Conservation (phyloP, 2,888 invertebrate species). For the Amphipyra berbera region DNA sequence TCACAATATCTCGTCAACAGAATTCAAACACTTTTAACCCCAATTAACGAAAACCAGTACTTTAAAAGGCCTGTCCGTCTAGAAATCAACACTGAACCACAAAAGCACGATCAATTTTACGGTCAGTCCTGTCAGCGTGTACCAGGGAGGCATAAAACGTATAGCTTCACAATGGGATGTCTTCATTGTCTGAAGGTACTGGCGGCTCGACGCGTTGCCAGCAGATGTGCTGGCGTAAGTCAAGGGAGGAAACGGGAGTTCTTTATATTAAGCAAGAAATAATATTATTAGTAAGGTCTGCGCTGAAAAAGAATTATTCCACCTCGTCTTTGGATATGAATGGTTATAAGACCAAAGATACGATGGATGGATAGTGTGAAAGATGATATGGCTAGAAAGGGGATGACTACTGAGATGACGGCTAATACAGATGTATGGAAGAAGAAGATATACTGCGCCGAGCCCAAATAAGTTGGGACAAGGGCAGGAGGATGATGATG, state of each 20-base stretch:
- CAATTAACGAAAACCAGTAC: slow-evolving; percentile 17
- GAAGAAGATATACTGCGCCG: no score
- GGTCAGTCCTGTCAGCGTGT: slow-evolving; percentile 56
- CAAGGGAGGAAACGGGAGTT: slow-evolving; percentile 24
- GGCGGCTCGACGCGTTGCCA: slow-evolving; percentile 77
- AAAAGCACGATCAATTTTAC: slow-evolving; percentile 56
- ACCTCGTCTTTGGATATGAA: no score
- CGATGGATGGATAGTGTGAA: no score
- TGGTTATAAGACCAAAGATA: no score
- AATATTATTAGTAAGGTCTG: background rate
- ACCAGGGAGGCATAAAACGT: slow-evolving; percentile 73
- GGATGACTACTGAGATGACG: no score
- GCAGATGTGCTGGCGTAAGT: slow-evolving; percentile 67
- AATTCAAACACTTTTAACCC: background rate
- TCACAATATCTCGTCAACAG: background rate
- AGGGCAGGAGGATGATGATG: no score
- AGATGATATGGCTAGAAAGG: no score
- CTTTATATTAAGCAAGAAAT: background rate
- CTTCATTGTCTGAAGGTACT: slow-evolving; percentile 84
- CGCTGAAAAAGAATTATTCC: no score
- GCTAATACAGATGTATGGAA: no score
- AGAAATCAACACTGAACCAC: slow-evolving; percentile 23
- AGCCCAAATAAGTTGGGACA: no score
- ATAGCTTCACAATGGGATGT: slow-evolving; percentile 82
- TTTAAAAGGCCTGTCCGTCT: slow-evolving; percentile 15